phyloP scores from a whole-genome alignment of 2,797 vertebrate genomes.

The Phrynocephalus vlangalii region DNA sequence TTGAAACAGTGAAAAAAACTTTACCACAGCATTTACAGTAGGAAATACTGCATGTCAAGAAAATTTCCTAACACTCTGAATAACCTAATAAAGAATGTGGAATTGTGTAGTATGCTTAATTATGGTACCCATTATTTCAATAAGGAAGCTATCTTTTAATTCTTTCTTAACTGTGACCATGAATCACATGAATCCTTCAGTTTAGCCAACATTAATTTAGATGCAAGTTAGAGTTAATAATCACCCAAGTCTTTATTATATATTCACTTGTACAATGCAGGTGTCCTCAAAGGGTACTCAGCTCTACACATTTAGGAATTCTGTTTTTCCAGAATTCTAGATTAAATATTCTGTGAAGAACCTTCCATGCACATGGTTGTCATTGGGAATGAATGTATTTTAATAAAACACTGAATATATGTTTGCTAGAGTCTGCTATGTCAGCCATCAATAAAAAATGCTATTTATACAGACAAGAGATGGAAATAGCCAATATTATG shows the following conservation, averaged over 20 bases:
- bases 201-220: constrained; percentile 15
- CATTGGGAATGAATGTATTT: background rate
- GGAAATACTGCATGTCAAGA: no score
- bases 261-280: no score
- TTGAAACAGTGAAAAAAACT: constrained; percentile 23
- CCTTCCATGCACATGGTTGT: background rate
- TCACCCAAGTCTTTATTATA: no score
- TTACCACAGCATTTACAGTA: constrained; percentile 6
- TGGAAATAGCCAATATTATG: background rate
- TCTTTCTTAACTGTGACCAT: background rate
- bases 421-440: background rate
- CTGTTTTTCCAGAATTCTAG: background rate
- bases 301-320: background rate
- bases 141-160: background rate
- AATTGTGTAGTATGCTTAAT: background rate
- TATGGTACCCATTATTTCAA: background rate
- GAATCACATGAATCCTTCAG: background rate
- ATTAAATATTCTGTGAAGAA: background rate
- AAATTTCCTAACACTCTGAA: constrained; percentile 7
- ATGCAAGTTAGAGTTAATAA: background rate
- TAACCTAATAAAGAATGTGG: background rate
- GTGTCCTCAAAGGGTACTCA: background rate
- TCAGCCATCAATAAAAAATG: background rate
- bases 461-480: background rate
- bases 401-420: background rate